phyloP scores from a whole-genome alignment of 2,888 invertebrate genomes.

The Anorthoa munda region DNA sequence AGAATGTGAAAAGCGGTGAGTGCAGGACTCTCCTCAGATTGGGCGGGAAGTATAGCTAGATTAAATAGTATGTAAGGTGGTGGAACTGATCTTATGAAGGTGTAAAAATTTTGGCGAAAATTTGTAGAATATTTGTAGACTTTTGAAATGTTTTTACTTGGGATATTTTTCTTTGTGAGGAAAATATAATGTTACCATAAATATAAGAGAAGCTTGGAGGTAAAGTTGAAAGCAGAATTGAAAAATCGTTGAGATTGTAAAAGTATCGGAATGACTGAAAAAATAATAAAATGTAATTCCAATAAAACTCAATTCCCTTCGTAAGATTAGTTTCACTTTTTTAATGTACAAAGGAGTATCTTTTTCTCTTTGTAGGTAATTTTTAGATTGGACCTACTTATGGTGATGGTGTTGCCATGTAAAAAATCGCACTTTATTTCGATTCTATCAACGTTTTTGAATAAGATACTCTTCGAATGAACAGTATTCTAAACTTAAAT shows the following conservation, averaged over 20 bases:
- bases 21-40: conserved; percentile 79
- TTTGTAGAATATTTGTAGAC: not conserved
- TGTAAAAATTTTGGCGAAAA: not conserved
- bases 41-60: conserved; percentile 78
- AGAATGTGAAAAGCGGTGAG: conserved; percentile 94
- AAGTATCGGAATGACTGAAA: conserved; percentile 41
- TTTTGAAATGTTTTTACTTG: not conserved
- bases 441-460: conserved; percentile 64
- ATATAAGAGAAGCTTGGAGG: not conserved
- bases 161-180: not conserved
- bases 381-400: conserved; percentile 39
- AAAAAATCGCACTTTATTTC: conserved; percentile 60
- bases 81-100: conserved; percentile 69
- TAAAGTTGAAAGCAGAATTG: not conserved
- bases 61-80: conserved; percentile 62
- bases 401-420: conserved; percentile 68
- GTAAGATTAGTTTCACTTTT: conserved; percentile 72
- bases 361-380: conserved; percentile 74
- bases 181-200: not conserved
- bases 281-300: conserved; percentile 11
- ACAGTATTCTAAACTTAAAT: conserved; percentile 67
- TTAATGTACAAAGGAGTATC: conserved; percentile 81
- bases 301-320: conserved; percentile 41
- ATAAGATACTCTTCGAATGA: conserved; percentile 79
- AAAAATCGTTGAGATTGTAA: not conserved